phyloP scores from a whole-genome alignment of 2,888 invertebrate species.

The Strigamia maritima region DNA sequence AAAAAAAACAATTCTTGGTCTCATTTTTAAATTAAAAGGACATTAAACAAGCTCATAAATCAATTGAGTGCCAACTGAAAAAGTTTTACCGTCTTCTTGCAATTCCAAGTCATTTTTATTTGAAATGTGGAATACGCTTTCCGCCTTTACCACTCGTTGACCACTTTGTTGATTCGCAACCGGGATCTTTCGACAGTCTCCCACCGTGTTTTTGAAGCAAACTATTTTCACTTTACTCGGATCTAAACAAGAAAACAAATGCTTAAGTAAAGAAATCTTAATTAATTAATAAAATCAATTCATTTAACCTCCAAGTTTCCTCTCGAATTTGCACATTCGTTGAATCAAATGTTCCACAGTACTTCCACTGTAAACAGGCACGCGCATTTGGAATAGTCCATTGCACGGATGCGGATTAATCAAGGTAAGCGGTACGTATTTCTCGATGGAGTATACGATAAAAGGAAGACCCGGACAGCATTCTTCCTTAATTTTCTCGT shows the following conservation, averaged over 20 bases:
- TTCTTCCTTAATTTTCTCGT: slow-evolving; percentile 83
- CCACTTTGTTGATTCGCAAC: not conserved
- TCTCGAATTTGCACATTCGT: not conserved
- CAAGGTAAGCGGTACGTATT: no score
- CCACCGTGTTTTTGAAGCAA: not conserved
- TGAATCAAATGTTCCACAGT: not conserved
- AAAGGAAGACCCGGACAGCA: slow-evolving; percentile 72
- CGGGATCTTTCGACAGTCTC: not conserved
- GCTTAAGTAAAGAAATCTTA: not conserved
- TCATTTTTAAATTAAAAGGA: not conserved
- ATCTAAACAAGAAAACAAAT: not conserved
- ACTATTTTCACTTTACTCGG: not conserved
- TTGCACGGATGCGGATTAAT: no score
- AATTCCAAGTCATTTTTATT: slow-evolving; percentile 40
- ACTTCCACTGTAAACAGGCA: not conserved
- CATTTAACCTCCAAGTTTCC: not conserved
- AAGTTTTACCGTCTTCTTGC: slow-evolving; percentile 40
- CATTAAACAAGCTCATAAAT: slow-evolving; percentile 16
- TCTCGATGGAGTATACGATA: no score
- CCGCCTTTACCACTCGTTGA: not conserved
- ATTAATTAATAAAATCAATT: not conserved
- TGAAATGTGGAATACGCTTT: not conserved
- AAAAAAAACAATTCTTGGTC: not conserved
- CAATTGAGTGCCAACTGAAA: slow-evolving; percentile 42
- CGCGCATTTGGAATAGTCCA: no score